phyloP scores from a whole-genome alignment of 2,797 vertebrate genomes.

The Limosa lapponica region DNA sequence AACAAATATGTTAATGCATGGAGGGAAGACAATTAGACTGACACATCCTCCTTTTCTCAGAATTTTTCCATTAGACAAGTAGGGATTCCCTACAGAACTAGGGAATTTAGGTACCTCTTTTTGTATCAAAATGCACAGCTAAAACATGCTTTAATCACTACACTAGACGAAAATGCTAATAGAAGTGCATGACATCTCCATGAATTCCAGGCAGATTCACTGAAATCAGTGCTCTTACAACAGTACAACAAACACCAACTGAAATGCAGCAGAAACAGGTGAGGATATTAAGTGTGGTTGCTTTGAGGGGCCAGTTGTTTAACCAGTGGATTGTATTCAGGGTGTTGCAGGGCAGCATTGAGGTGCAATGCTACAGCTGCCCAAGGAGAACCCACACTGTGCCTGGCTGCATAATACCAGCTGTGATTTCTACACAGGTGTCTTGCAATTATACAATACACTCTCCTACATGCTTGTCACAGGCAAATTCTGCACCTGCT shows the following conservation, averaged over 20 bases:
- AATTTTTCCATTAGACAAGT: not conserved
- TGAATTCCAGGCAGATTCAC: not conserved
- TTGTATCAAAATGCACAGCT: not conserved
- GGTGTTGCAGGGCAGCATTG: not conserved
- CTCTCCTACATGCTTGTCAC: not conserved
- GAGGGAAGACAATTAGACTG: constrained; percentile 32
- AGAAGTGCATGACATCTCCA: not conserved
- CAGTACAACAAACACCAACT: not conserved
- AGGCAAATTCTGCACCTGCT: not conserved
- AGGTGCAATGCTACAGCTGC: not conserved
- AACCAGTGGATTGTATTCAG: not conserved
- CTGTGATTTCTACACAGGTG: not conserved
- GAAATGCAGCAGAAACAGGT: not conserved
- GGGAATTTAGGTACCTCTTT: not conserved
- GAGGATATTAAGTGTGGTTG: not conserved
- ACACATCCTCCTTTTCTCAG: not conserved
- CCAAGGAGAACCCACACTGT: not conserved
- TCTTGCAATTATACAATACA: not conserved
- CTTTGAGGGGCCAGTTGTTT: not conserved
- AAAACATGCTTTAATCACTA: constrained; percentile 30
- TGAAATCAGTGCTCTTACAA: not conserved
- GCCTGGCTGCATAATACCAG: not conserved
- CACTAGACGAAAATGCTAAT: not conserved
- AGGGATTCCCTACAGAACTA: not conserved
- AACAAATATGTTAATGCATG: constrained; percentile 38